phyloP scores from a whole-genome alignment of 2,113 vertebrate species.

The Hemibagrus wyckioides region DNA sequence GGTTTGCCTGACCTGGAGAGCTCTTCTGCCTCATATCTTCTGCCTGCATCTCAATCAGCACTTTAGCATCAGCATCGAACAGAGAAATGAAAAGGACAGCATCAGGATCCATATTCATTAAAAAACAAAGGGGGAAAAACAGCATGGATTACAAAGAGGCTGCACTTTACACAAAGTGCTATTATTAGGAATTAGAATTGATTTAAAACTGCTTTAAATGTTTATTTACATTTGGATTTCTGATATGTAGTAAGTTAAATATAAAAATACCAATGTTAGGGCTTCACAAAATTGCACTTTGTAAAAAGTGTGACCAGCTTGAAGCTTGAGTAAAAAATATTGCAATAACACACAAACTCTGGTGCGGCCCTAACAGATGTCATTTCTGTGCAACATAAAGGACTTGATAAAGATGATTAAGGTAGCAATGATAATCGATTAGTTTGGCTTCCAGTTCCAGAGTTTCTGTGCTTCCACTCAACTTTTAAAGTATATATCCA shows the following conservation, averaged over 20 bases:
- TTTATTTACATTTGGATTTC: background rate
- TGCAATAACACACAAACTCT: constrained; percentile 32
- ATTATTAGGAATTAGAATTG: background rate
- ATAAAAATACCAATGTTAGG: background rate
- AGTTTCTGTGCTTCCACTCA: constrained; percentile 29
- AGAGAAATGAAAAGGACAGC: constrained; percentile 62
- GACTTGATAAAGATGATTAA: background rate
- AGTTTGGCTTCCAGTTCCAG: background rate
- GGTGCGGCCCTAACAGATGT: background rate
- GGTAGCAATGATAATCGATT: background rate
- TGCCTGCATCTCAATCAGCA: constrained; percentile 82
- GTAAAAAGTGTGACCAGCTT: constrained; percentile 47
- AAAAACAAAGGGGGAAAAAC: constrained; percentile 55
- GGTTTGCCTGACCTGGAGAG: constrained; percentile 74
- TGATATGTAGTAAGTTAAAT: background rate
- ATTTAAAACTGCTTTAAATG: background rate
- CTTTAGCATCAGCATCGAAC: constrained; percentile 66
- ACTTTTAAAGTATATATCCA: constrained; percentile 4
- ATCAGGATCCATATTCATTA: constrained; percentile 54
- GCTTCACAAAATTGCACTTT: constrained; percentile 23
- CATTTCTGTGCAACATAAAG: background rate
- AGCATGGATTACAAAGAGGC: constrained; percentile 37
- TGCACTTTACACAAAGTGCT: constrained; percentile 47
- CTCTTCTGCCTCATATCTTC: constrained; percentile 80
- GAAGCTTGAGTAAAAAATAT: constrained; percentile 15